Evolutionary conservation across 2,888 invertebrate genomes (phyloP).

Genomic region (Thymelicus lineola): DNA sequence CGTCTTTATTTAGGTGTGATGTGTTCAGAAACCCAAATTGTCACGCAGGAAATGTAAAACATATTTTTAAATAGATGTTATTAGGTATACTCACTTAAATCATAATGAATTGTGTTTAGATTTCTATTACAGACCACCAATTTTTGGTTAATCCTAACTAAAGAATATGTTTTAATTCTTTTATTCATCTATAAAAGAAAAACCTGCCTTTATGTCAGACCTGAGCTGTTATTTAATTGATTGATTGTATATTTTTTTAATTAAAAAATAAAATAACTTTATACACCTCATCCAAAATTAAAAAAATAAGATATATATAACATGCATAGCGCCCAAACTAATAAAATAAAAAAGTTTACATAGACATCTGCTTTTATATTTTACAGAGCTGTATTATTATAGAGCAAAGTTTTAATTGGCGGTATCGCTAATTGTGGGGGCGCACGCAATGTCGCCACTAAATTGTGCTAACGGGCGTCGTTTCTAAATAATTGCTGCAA

Average conservation of each 20-base stretch:
- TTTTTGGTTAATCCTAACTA: no score
- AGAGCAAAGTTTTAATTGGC: constrained; percentile 59
- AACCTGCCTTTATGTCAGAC: no score
- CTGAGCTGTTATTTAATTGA: no score
- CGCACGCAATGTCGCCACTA: constrained; percentile 71
- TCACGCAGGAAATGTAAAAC: constrained; percentile 1
- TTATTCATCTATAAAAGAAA: no score
- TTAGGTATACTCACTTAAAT: not conserved
- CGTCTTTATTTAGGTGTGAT: constrained; percentile 39
- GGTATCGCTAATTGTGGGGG: constrained; percentile 58
- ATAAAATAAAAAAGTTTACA: not conserved
- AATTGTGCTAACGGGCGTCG: constrained; percentile 70
- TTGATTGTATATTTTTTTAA: no score
- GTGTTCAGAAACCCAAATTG: constrained; percentile 9
- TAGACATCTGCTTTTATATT: constrained; percentile 38
- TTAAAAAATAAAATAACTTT: no score
- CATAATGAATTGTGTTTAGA: no score
- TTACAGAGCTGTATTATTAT: constrained; percentile 54
- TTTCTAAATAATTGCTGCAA: constrained; percentile 64
- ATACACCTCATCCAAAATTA: no score
- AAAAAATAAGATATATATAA: no score
- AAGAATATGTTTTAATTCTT: no score
- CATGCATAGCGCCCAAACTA: no score
- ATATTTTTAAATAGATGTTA: not conserved
- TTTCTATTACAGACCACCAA: no score